Base-by-base conservation (phyloP, 1,140 invertebrate species). In the Conus ventricosus region DNA sequence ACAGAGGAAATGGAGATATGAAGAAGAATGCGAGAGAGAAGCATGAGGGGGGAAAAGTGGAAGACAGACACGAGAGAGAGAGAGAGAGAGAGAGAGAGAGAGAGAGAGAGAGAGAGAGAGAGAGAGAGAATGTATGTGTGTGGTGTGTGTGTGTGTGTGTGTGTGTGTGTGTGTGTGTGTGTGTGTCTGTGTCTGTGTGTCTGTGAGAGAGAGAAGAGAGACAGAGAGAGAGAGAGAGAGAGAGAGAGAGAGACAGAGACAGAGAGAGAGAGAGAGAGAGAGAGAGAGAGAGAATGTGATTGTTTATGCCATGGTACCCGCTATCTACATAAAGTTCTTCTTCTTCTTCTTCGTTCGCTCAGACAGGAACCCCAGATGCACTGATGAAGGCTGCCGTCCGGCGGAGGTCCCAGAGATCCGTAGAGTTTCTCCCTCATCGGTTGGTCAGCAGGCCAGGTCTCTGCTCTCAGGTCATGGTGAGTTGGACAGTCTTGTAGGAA, bases 61-160 rank as follows among this genome's bases (percentile, higher is more conserved):
- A 20, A 71, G 11, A 71, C 4, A 71, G 13, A 71, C n/a, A n/a
- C n/a, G 67, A 71, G 13, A 71, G 67, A 71, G 60, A n/a, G n/a
- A n/a, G n/a, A n/a, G n/a, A n/a, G n/a, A n/a, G n/a, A n/a, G n/a
- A n/a, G n/a, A n/a, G n/a, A n/a, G n/a, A n/a, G 11, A 71, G 67
- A 71, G 13, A 71, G 67, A 71, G 13, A 71, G 67, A 71, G 60
- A n/a, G n/a, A n/a, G n/a, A n/a, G n/a, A n/a, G n/a, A n/a, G 11
- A 71, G 67, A 71, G 13, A 71, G 67, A 71, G 13, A 71, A 71
- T 1, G 57, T 11, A 4, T 60, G 39, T 39, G 57, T 60, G 57
- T 60, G 15, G 57, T 60, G 57, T 60, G 75, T 76, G 75, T 76
- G 75, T 76, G 75, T 76, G 75, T 76, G 75, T 76, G 75, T 76